Evolutionary conservation across 1,140 invertebrate species (phyloP).

Genomic region (Caenorhabditis inopinata): DNA sequence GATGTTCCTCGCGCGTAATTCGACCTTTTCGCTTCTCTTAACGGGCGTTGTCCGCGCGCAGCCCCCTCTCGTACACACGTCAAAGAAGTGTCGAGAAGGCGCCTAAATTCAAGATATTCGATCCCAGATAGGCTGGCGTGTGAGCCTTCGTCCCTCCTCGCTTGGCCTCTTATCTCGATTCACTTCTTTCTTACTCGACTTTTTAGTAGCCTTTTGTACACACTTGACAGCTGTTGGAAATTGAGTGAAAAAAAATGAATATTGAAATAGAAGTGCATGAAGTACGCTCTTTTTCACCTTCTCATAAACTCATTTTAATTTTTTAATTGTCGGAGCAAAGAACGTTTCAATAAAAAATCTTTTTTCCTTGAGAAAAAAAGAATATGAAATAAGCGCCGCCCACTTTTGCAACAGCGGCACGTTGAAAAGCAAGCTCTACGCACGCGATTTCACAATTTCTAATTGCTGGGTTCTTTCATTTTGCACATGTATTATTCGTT

Average conservation of each 20-base stretch:
- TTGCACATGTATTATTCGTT: no score
- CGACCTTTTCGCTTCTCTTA: neutral
- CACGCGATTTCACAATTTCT: no score
- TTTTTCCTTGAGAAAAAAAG: no score
- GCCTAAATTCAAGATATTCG: neutral
- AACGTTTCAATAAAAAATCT: no score
- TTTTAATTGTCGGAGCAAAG: no score
- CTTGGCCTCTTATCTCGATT: neutral
- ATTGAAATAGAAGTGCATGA: neutral
- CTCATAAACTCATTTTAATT: no score
- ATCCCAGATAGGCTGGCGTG: neutral
- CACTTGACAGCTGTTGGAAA: constrained; percentile 1
- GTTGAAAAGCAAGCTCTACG: no score
- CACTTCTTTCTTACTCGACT: neutral
- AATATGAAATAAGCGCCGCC: no score
- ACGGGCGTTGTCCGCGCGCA: neutral
- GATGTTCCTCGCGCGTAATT: neutral
- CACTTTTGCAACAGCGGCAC: no score
- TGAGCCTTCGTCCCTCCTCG: neutral
- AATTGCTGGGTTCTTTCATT: no score
- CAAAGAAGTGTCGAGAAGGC: neutral
- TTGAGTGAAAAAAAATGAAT: neutral
- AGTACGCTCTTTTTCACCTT: no score
- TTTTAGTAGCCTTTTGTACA: neutral
- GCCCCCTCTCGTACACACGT: neutral